Conservation (phyloP, 92 coral and sea anemone genomes). For the Porites lobata region DNA sequence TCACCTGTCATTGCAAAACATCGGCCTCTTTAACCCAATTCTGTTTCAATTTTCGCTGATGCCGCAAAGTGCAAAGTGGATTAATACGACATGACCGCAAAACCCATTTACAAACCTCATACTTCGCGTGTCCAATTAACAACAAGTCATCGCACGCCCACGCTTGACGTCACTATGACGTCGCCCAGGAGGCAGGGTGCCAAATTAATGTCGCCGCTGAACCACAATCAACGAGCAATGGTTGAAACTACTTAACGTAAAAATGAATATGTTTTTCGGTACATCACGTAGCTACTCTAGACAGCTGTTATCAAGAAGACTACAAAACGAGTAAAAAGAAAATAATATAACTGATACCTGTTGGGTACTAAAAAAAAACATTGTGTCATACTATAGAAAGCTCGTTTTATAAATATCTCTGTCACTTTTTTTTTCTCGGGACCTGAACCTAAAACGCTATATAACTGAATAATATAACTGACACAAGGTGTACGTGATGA, state of each 20-base stretch:
- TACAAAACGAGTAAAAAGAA: too few relatives aligned
- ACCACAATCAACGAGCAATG: too few relatives aligned
- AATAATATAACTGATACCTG: too few relatives aligned
- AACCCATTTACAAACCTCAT: constrained; percentile 28
- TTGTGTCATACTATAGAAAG: too few relatives aligned
- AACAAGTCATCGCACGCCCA: constrained; percentile 16
- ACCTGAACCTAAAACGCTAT: too few relatives aligned
- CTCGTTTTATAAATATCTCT: too few relatives aligned
- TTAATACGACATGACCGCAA: neutral
- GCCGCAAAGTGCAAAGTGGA: constrained; percentile 10
- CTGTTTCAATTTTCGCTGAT: constrained; percentile 5
- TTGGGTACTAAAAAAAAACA: too few relatives aligned
- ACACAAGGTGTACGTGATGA: too few relatives aligned
- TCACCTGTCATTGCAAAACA: neutral
- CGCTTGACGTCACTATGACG: constrained; percentile 37
- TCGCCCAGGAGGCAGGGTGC: neutral
- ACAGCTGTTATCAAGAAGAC: too few relatives aligned
- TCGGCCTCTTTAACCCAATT: neutral
- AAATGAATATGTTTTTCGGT: neutral
- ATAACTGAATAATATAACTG: too few relatives aligned
- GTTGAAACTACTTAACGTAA: too few relatives aligned
- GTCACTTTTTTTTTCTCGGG: too few relatives aligned
- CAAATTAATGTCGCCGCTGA: neutral
- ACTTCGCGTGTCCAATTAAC: constrained; percentile 16
- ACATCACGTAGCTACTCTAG: neutral